phyloP scores from a whole-genome alignment of 2,113 vertebrate genomes.

The Sula dactylatra region DNA sequence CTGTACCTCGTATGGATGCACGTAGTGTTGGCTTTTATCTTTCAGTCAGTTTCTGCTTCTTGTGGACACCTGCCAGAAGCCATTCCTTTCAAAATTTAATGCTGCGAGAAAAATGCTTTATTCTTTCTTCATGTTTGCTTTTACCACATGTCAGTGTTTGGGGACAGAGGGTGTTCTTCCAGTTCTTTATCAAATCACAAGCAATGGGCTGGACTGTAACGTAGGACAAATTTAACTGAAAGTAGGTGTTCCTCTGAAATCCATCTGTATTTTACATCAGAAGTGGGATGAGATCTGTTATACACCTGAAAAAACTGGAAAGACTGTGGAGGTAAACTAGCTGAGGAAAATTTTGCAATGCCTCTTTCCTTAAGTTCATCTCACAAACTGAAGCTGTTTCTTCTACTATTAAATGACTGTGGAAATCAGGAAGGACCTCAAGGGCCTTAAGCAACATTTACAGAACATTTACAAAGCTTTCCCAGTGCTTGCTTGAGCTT shows the following conservation, averaged over 20 bases:
- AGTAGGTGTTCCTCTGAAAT: background rate
- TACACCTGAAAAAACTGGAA: background rate
- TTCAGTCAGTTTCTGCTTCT: constrained; percentile 10
- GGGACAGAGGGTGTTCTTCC: background rate
- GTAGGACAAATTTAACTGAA: background rate
- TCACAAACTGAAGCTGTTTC: background rate
- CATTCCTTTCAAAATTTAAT: constrained; percentile 12
- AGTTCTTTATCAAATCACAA: background rate
- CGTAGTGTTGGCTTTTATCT: background rate
- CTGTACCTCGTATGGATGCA: background rate
- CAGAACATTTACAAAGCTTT: background rate
- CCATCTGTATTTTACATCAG: background rate
- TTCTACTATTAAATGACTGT: background rate
- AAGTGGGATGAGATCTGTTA: background rate
- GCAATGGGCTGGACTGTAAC: background rate
- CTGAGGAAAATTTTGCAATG: background rate
- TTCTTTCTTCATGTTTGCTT: background rate
- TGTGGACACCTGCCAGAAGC: background rate
- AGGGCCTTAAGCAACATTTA: background rate
- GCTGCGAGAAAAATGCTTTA: background rate
- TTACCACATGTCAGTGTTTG: background rate
- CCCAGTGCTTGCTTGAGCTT: background rate
- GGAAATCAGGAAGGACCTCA: background rate
- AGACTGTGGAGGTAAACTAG: background rate
- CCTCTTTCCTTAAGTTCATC: background rate